Conservation (phyloP, 2,113 vertebrate species). For the Thunnus maccoyii region DNA sequence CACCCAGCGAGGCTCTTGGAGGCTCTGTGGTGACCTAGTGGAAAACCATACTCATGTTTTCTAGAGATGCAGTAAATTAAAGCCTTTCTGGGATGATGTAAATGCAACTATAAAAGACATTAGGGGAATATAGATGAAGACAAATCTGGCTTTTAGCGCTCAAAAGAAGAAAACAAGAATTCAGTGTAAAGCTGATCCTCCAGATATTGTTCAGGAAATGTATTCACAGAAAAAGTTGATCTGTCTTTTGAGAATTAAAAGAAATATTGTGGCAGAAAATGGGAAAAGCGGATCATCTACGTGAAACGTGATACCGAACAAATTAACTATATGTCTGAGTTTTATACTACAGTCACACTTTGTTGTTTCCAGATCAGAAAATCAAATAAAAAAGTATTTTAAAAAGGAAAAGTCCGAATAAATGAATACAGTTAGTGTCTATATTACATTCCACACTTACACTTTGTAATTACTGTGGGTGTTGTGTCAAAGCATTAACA, state of each 20-base stretch:
- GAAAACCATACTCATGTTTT: conserved; percentile 2
- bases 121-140: background rate
- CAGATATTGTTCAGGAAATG: background rate
- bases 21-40: background rate
- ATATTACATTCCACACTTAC: background rate
- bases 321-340: background rate
- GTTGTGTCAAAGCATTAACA: background rate
- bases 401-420: background rate
- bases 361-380: too few species aligned
- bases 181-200: background rate
- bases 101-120: background rate
- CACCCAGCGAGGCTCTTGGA: too few species aligned
- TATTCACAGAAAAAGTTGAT: background rate
- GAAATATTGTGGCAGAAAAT: background rate
- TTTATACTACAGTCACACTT: too few species aligned
- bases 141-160: background rate
- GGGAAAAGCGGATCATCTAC: background rate
- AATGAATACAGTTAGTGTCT: background rate
- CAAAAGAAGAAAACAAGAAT: background rate
- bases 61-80: background rate
- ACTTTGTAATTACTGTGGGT: background rate
- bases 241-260: background rate
- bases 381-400: too few species aligned
- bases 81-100: background rate
- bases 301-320: background rate